Percentiles rank a stretch among this genome's conserved stretches.
These are phyloP conservation scores for Charina bottae DNA, from an alignment of 2,113 vertebrate species.

Conservation along the genomic window DNA sequence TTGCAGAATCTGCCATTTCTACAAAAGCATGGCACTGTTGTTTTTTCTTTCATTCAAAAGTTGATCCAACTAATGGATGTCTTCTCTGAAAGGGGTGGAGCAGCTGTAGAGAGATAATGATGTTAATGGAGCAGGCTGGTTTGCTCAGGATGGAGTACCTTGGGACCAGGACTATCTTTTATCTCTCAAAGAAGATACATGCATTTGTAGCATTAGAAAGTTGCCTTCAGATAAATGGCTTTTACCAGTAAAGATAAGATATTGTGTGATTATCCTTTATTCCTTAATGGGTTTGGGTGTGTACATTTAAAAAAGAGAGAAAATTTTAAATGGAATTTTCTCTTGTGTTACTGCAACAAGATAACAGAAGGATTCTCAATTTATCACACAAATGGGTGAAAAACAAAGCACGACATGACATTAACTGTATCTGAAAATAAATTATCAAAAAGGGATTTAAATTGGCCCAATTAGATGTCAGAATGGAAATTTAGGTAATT, in stretches of 20 bases:
- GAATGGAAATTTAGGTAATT: not conserved
- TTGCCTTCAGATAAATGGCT: not conserved
- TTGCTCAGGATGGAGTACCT: not conserved
- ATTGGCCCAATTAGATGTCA: not conserved
- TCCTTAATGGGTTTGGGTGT: not conserved
- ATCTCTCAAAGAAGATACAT: not conserved
- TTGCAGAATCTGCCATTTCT: not conserved
- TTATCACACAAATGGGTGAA: not conserved
- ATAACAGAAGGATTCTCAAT: not conserved
- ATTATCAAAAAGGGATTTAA: not conserved
- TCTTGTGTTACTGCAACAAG: not conserved
- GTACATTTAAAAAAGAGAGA: not conserved
- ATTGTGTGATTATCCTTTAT: not conserved
- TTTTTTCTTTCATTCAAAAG: not conserved
- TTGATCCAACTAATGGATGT: not conserved
- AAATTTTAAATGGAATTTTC: not conserved
- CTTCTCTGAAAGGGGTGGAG: not conserved
- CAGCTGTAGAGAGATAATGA: not conserved
- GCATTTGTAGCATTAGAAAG: not conserved
- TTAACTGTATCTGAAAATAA: not conserved
- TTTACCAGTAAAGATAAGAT: not conserved
- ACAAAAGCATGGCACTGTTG: not conserved
- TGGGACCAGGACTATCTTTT: not conserved
- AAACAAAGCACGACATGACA: not conserved
- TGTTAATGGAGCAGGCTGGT: not conserved